Evolutionary conservation across 2,113 vertebrate species (phyloP).

Genomic region (Neoarius graeffei): DNA sequence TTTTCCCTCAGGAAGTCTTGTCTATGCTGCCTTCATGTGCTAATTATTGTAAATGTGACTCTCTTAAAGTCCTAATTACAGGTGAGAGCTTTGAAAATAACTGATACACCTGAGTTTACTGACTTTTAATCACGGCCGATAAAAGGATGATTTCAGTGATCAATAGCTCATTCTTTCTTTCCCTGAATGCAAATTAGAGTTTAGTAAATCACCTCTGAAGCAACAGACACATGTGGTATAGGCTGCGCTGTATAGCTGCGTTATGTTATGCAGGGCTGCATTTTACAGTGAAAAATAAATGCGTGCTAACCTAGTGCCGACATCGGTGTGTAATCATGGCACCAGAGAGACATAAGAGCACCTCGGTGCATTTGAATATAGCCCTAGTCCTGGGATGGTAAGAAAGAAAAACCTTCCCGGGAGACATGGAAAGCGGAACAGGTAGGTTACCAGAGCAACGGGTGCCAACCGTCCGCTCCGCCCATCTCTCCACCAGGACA

Average conservation of each 20-base stretch:
- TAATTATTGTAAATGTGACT: slow-evolving; percentile 18
- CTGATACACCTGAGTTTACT: neutral
- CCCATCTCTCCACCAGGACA: slow-evolving; percentile 72
- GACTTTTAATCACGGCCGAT: neutral
- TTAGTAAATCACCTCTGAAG: neutral
- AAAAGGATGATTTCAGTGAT: neutral
- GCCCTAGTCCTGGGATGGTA: slow-evolving; percentile 45
- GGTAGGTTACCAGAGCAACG: slow-evolving; percentile 79
- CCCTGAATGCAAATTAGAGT: neutral
- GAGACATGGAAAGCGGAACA: slow-evolving; percentile 54
- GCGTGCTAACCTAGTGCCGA: neutral
- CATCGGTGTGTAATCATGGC: neutral
- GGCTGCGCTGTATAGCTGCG: neutral
- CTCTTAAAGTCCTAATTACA: slow-evolving; percentile 17
- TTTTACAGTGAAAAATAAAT: neutral
- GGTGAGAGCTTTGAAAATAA: neutral
- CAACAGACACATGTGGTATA: neutral
- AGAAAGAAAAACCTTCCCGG: slow-evolving; percentile 44
- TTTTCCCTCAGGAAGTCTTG: slow-evolving; percentile 18
- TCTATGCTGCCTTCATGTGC: slow-evolving; percentile 6
- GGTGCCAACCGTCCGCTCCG: slow-evolving; percentile 66
- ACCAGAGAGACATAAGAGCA: neutral
- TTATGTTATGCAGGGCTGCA: neutral
- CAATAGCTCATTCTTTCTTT: neutral
- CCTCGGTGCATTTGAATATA: neutral